These are phyloP conservation scores for Calidris pugnax DNA, from an alignment of 2,113 vertebrate genomes.

Conservation along the genomic window DNA sequence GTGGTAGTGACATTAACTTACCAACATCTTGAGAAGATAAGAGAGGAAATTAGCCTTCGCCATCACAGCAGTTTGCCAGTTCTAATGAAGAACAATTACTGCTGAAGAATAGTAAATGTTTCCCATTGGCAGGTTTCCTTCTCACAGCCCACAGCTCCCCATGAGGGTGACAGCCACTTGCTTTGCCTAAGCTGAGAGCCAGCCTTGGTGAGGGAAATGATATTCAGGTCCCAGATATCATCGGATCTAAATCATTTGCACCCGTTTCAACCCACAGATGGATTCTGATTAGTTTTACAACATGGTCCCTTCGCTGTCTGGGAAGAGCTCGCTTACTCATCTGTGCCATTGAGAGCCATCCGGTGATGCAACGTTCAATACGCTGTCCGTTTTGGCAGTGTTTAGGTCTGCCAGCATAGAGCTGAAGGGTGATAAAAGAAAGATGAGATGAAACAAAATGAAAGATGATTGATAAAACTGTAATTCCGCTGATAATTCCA, in stretches of 20 bases:
- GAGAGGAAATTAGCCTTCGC: background rate
- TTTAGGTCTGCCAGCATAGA: background rate
- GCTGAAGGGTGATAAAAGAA: background rate
- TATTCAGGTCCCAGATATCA: background rate
- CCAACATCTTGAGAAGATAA: background rate
- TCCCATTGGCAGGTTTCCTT: background rate
- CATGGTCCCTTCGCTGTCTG: background rate
- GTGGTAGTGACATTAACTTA: background rate
- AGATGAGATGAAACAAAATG: background rate
- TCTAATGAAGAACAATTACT: background rate
- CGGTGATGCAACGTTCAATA: background rate
- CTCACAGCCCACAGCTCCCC: background rate
- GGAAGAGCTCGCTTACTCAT: background rate
- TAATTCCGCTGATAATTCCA: background rate
- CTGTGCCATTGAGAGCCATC: background rate
- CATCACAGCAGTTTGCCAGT: background rate
- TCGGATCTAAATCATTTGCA: background rate
- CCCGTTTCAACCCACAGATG: background rate
- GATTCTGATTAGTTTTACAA: background rate
- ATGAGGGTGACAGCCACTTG: background rate
- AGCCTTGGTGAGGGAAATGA: background rate
- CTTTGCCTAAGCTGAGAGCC: background rate
- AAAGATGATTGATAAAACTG: background rate
- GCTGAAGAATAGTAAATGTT: background rate
- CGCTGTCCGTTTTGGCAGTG: accelerated